phyloP scores from a whole-genome alignment of 1,140 invertebrate species.

The Drosophila murphyi region DNA sequence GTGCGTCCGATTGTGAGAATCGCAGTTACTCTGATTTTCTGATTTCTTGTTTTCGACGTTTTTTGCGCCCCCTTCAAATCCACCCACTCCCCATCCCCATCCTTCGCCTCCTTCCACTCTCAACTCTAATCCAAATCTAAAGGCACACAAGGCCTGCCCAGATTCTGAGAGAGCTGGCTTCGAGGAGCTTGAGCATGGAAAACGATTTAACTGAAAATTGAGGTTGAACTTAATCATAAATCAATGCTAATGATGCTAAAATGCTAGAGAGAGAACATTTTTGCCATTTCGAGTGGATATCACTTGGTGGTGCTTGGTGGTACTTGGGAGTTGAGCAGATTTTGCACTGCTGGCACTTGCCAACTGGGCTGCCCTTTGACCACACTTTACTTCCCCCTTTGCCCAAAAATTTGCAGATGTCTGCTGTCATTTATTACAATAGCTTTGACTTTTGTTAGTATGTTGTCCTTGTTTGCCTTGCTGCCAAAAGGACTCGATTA shows the following conservation, averaged over 20 bases:
- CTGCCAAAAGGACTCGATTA: slow-evolving; percentile 28
- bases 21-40: slow-evolving; percentile 79
- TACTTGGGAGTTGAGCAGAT: slow-evolving; percentile 40
- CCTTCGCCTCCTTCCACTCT: neutral
- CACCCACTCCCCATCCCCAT: neutral
- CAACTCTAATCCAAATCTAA: slow-evolving; percentile 20
- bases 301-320: slow-evolving; percentile 48
- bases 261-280: slow-evolving; percentile 84
- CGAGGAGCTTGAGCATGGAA: slow-evolving; percentile 58
- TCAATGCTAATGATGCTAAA: slow-evolving; percentile 84
- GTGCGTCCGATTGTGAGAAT: slow-evolving; percentile 81
- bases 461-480: slow-evolving; percentile 64
- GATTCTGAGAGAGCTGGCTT: neutral
- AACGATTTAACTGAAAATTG: slow-evolving; percentile 84
- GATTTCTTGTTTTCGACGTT: slow-evolving; percentile 82
- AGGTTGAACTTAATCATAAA: slow-evolving; percentile 84
- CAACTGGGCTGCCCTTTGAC: slow-evolving; percentile 41
- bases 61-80: slow-evolving; percentile 50
- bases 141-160: slow-evolving; percentile 40
- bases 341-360: slow-evolving; percentile 79
- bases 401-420: slow-evolving; percentile 64
- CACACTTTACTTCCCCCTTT: slow-evolving; percentile 2
- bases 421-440: slow-evolving; percentile 84
- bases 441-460: slow-evolving; percentile 84
- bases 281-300: slow-evolving; percentile 75